These are phyloP conservation scores for Cebus imitator DNA, from an alignment of 2,113 vertebrate genomes.

Conservation along the genomic window DNA sequence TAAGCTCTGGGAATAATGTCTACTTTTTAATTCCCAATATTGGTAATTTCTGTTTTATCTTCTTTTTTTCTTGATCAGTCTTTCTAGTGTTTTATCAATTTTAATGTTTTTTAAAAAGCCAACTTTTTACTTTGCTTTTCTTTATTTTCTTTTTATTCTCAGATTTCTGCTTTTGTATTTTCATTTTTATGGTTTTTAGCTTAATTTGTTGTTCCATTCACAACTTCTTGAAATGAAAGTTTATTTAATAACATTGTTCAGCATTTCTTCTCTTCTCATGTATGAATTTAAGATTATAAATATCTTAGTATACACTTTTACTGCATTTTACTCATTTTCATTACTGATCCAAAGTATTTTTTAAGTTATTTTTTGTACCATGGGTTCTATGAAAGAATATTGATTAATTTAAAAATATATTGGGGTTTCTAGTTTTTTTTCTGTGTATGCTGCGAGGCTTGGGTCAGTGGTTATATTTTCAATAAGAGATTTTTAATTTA, in stretches of 20 bases:
- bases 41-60: not conserved
- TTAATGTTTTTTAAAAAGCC: not conserved
- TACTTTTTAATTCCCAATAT: not conserved
- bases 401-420: not conserved
- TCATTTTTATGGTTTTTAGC: not conserved
- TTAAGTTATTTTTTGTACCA: not conserved
- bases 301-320: not conserved
- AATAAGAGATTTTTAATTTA: not conserved
- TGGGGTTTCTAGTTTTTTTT: not conserved
- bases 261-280: not conserved
- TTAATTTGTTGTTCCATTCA: not conserved
- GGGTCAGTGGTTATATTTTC: not conserved
- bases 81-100: not conserved
- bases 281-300: not conserved
- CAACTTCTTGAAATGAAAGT: not conserved
- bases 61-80: not conserved
- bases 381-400: not conserved
- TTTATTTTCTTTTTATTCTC: not conserved
- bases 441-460: not conserved
- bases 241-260: not conserved
- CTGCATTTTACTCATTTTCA: not conserved
- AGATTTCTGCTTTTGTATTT: not conserved
- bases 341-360: not conserved
- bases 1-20: not conserved
- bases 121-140: not conserved